Conservation (phyloP, 2,888 invertebrate genomes). For the Cyrtodaria siliqua region DNA sequence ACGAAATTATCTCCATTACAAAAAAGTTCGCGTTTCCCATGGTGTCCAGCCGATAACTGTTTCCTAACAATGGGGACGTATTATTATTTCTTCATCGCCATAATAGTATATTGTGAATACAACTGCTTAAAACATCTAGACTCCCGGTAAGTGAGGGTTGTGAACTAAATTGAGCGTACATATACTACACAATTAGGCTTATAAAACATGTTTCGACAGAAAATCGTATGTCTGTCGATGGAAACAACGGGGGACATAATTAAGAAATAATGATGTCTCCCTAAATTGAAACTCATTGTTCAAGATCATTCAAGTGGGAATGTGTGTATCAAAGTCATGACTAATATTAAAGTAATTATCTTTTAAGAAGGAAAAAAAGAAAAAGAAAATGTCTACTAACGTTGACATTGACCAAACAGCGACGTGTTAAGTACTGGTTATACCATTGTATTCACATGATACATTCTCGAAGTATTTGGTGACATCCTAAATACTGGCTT, state of each 20-base stretch:
- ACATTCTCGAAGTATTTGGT: neutral
- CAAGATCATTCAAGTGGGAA: neutral
- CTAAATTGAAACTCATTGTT: constrained; percentile 2
- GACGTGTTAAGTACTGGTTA: too few species aligned
- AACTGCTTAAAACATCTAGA: constrained; percentile 2
- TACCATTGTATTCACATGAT: too few species aligned
- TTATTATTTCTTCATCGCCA: constrained; percentile 20
- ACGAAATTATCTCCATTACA: constrained; percentile 52
- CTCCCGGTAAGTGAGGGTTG: neutral
- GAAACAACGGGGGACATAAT: constrained; percentile 27
- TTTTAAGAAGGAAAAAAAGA: neutral
- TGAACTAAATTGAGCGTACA: constrained; percentile 1
- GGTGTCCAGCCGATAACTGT: constrained; percentile 13
- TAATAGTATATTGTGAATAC: constrained; percentile 33
- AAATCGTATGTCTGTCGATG: too few species aligned
- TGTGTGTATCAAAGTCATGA: constrained; percentile 16
- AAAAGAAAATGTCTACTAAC: too few species aligned
- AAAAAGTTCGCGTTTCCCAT: constrained; percentile 22
- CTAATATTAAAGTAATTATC: constrained; percentile 13
- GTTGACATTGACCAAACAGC: too few species aligned
- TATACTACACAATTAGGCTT: constrained; percentile 7
- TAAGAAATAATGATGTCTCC: constrained; percentile 23
- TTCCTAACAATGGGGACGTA: constrained; percentile 26
- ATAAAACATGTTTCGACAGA: neutral
- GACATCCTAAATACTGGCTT: neutral